Base-by-base conservation (phyloP, 2,113 vertebrate genomes). In the Eptesicus fuscus region DNA sequence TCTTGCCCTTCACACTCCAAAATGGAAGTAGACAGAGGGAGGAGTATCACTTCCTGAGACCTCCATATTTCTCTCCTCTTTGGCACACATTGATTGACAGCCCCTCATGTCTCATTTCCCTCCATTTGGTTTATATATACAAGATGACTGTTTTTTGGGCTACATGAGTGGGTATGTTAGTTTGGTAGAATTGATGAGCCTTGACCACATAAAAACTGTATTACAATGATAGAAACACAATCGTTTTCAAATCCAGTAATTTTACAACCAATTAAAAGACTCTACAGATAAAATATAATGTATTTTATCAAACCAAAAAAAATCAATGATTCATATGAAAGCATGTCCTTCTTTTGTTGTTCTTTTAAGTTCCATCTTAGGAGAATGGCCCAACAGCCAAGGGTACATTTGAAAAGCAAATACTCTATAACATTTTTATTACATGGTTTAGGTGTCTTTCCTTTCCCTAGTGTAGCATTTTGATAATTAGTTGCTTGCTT, bases 191-290 rank as follows among this genome's bases (percentile, higher is more conserved):
- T 20, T 84, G 35, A 85, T 70, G 65, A 96, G 42, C 35, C 89
- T 93, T 77, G 37, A 93, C 96, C 88, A 85, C 73, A 95, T 35
- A 97, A 97, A 98, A 96, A 73, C 37, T 89, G 65, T 95, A 47
- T 30, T 92, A 42, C 13, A 44, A 96, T 35, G 16, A 95, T 94
- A 79, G 23, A 96, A 77, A 77, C 28, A 88, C 53, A 91, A 53
- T 88, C 0, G 1, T 96, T 98, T 94, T 97, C 80, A 97, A 97
- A 98, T 96, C 9, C 71, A 97, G 40, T 85, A 91, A 95, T 97
- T 97, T 97, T 97, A 74, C 69, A 94, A 79, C 13, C 92, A 96
- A 76, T 95, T 98, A 96, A 97, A 97, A 37, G 89, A 86, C n/a
- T 88, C 53, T 94, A 97, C 44, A 96, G 92, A 97, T 89, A 96